A percentile compares a stretch with the other conserved stretches of the same genome.
phyloP scores from a whole-genome alignment of 2,888 invertebrate genomes.

The Exocentrus adspersus region DNA sequence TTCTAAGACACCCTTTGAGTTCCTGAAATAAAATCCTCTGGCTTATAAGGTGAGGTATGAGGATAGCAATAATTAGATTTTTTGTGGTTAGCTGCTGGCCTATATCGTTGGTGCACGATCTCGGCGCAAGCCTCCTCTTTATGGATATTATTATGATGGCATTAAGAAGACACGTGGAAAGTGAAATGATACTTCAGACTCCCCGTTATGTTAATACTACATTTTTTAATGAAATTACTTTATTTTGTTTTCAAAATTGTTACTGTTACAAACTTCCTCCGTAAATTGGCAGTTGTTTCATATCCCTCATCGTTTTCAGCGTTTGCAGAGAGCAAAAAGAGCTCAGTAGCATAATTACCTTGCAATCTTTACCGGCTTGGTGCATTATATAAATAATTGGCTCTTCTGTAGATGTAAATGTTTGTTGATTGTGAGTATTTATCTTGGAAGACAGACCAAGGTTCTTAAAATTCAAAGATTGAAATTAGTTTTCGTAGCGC shows the following conservation, averaged over 20 bases:
- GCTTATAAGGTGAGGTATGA: too few species aligned
- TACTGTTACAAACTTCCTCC: too few species aligned
- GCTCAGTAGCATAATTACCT: not conserved
- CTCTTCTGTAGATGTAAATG: not conserved
- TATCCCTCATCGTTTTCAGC: too few species aligned
- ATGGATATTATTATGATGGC: slow-evolving; percentile 17
- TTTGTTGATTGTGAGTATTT: slow-evolving; percentile 6
- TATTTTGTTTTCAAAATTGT: too few species aligned
- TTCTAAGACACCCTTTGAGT: too few species aligned
- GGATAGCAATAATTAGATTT: too few species aligned
- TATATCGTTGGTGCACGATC: slow-evolving; percentile 17
- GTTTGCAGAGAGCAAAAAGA: too few species aligned
- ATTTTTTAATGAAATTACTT: too few species aligned
- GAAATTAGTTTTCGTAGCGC: slow-evolving; percentile 9
- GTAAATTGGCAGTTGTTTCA: too few species aligned
- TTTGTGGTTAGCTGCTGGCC: not conserved
- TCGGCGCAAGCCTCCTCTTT: slow-evolving; percentile 14
- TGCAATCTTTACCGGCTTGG: not conserved
- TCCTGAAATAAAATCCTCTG: too few species aligned
- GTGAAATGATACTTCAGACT: slow-evolving; percentile 22
- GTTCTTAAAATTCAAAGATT: slow-evolving; percentile 9
- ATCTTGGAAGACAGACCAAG: slow-evolving; percentile 17
- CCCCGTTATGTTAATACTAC: slow-evolving; percentile 9
- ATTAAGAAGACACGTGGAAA: slow-evolving; percentile 13
- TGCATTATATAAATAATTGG: slow-evolving; percentile 14